Evolutionary conservation across 2,888 invertebrate genomes (phyloP).

Genomic region (Hanleya hanleyi): DNA sequence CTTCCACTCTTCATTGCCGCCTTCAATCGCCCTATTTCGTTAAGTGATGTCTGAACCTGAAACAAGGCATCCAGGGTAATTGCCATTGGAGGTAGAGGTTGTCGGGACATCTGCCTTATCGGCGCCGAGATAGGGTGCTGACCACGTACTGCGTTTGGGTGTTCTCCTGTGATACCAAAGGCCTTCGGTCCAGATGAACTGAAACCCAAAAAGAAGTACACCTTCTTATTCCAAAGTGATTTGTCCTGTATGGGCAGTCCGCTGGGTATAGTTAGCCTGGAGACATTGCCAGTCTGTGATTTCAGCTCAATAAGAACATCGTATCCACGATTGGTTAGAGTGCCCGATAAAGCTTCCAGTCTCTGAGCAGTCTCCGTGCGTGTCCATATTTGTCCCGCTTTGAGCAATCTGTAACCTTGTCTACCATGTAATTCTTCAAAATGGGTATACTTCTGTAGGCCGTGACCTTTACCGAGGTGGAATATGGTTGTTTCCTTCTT

Average conservation of each 20-base stretch:
- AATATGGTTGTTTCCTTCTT: constrained; percentile 52
- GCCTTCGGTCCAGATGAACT: constrained; percentile 53
- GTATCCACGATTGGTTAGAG: constrained; percentile 36
- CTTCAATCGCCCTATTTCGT: no score
- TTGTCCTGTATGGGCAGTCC: constrained; percentile 40
- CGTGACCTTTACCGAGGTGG: constrained; percentile 46
- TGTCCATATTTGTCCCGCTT: constrained; percentile 42
- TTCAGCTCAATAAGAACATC: constrained; percentile 35
- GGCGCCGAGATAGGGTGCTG: no score
- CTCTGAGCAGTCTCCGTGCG: constrained; percentile 28
- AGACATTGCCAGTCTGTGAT: constrained; percentile 26
- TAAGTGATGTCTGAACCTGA: no score
- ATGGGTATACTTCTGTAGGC: constrained; percentile 34
- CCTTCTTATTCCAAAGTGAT: constrained; percentile 46
- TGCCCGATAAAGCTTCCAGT: constrained; percentile 43
- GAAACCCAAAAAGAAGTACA: constrained; percentile 55
- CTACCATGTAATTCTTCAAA: constrained; percentile 33
- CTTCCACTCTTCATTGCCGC: no score
- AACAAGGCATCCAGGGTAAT: no score
- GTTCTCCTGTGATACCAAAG: constrained; percentile 40
- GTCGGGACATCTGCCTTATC: no score
- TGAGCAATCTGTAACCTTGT: constrained; percentile 13
- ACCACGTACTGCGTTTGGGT: no score
- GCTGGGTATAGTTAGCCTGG: constrained; percentile 42
- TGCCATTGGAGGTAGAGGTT: no score